Evolutionary conservation across 1,140 invertebrate species (phyloP).

Genomic region (Cydia splendana): DNA sequence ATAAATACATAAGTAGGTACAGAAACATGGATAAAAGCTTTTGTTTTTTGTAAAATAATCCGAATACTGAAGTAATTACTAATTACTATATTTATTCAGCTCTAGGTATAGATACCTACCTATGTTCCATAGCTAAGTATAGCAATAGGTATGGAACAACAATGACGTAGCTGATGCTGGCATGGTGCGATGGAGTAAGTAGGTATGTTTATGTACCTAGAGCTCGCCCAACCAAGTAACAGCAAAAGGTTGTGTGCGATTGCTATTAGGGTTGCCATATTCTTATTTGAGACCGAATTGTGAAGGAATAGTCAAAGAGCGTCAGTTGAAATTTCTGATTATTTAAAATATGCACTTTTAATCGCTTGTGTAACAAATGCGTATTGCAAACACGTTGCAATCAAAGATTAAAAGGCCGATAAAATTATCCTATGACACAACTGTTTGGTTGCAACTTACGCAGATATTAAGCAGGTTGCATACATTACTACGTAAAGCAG

Average conservation of each 20-base stretch:
- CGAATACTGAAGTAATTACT: too few species aligned
- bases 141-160: not conserved
- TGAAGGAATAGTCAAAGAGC: not conserved
- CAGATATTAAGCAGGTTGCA: not conserved
- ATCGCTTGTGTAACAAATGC: slow-evolving; percentile 23
- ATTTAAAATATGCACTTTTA: not conserved
- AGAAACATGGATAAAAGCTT: too few species aligned
- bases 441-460: not conserved
- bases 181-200: slow-evolving; percentile 17
- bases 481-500: not conserved
- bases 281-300: not conserved
- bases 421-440: slow-evolving; percentile 13
- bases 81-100: too few species aligned
- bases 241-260: slow-evolving; percentile 26
- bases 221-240: slow-evolving; percentile 26
- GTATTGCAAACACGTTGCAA: slow-evolving; percentile 21
- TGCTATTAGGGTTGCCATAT: slow-evolving; percentile 15
- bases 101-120: too few species aligned
- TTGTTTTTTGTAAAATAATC: too few species aligned
- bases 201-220: slow-evolving; percentile 32
- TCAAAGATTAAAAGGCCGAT: slow-evolving; percentile 12
- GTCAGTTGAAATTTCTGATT: not conserved
- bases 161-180: slow-evolving; percentile 25
- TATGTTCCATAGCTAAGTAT: not conserved
- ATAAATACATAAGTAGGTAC: too few species aligned